These are phyloP conservation scores for Drosophila phalerata DNA, from an alignment of 2,888 invertebrate genomes.

Conservation along the genomic window DNA sequence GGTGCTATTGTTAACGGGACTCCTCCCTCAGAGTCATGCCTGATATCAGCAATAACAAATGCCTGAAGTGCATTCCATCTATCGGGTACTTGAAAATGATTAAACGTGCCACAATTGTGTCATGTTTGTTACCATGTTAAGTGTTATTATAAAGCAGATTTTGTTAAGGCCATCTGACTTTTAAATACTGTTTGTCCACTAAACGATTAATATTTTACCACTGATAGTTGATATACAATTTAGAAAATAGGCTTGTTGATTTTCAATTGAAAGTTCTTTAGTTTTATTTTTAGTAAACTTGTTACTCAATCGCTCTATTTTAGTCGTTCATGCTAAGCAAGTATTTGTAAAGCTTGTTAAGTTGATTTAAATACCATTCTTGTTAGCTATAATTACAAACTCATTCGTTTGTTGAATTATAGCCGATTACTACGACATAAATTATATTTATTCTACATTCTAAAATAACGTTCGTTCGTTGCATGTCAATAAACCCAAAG, in stretches of 20 bases:
- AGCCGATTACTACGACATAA: background rate
- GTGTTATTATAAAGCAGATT: slow-evolving; percentile 14
- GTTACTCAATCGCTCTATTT: background rate
- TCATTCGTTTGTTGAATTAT: background rate
- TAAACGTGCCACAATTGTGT: slow-evolving; percentile 17
- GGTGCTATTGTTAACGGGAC: slow-evolving; percentile 3
- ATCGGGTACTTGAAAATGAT: slow-evolving; percentile 25
- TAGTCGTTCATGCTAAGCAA: background rate
- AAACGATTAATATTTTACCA: background rate
- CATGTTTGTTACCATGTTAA: slow-evolving; percentile 23
- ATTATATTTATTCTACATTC: background rate
- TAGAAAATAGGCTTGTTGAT: background rate
- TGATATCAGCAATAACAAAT: slow-evolving; percentile 6
- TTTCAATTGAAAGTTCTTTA: background rate
- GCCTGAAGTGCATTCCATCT: slow-evolving; percentile 23
- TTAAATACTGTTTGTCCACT: slow-evolving; percentile 1
- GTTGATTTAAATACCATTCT: background rate
- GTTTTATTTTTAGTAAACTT: background rate
- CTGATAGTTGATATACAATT: background rate
- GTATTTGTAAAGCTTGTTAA: background rate
- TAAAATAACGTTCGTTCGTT: background rate
- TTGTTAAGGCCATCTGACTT: slow-evolving; percentile 11
- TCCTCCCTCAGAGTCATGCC: background rate
- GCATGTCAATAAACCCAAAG: background rate
- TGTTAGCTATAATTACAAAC: background rate